Percentiles rank a stretch among this genome's conserved stretches.
Evolutionary conservation across 1,140 invertebrate genomes (phyloP).

Genomic region (Hestina assimilis): DNA sequence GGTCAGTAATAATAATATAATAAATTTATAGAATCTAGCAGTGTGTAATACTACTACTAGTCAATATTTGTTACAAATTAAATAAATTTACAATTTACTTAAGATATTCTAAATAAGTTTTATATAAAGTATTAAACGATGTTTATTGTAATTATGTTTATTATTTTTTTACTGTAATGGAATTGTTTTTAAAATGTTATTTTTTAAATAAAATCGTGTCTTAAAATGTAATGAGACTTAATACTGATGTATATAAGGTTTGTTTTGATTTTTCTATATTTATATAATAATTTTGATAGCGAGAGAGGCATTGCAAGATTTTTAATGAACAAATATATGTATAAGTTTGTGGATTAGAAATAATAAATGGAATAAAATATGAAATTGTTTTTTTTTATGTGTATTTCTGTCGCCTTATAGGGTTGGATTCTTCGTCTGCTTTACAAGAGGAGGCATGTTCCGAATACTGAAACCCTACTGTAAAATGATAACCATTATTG

Average conservation of each 20-base stretch:
- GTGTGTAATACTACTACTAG: constrained; percentile 20
- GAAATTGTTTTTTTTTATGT: background rate
- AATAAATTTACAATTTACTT: constrained; percentile 10
- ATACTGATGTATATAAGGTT: background rate
- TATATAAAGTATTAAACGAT: constrained; percentile 9
- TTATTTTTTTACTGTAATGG: constrained; percentile 1
- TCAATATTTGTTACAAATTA: constrained; percentile 31
- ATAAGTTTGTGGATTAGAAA: constrained; percentile 11
- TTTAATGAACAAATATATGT: constrained; percentile 7
- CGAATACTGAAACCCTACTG: too few species aligned
- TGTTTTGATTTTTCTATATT: constrained; percentile 13
- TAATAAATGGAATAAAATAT: constrained; percentile 11
- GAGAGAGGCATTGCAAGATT: constrained; percentile 3
- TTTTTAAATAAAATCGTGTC: background rate
- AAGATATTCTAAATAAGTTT: constrained; percentile 19
- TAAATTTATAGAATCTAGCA: background rate
- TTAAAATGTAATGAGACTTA: constrained; percentile 4
- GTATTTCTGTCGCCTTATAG: too few species aligned
- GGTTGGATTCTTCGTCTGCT: too few species aligned
- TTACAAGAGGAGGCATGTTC: too few species aligned
- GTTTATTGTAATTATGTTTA: background rate
- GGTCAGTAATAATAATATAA: background rate
- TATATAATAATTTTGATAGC: constrained; percentile 16
- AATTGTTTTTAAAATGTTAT: background rate
- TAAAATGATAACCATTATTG: too few species aligned